Conservation (phyloP, 2,113 vertebrate genomes). For the Thomomys bottae region DNA sequence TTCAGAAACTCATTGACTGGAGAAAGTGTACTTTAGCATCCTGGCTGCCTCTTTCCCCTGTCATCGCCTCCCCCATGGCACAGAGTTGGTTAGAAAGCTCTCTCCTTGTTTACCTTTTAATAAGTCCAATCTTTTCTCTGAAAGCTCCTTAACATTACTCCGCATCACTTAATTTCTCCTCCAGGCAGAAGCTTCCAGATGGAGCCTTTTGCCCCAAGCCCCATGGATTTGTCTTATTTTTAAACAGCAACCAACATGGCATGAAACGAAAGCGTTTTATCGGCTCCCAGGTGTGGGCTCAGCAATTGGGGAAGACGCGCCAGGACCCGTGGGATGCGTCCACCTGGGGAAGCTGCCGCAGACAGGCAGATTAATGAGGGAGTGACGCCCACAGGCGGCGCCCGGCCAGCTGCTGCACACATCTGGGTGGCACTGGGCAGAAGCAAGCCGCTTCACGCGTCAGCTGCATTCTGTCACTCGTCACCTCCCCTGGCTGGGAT, state of each 20-base stretch:
- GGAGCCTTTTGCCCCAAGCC: constrained; percentile 55
- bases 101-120: constrained; percentile 53
- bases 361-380: not conserved
- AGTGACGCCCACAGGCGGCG: not conserved
- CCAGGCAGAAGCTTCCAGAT: constrained; percentile 72
- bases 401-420: constrained; percentile 18
- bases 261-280: constrained; percentile 49
- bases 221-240: constrained; percentile 67
- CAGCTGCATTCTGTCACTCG: not conserved
- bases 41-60: not conserved
- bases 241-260: constrained; percentile 40
- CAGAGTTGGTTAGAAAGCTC: constrained; percentile 29
- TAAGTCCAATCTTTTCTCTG: constrained; percentile 23
- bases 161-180: constrained; percentile 71
- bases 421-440: not conserved
- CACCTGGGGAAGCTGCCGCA: constrained; percentile 53
- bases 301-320: constrained; percentile 10
- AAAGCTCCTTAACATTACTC: constrained; percentile 36
- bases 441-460: not conserved
- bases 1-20: not conserved
- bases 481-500: not conserved
- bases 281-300: constrained; percentile 44
- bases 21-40: not conserved
- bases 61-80: not conserved
- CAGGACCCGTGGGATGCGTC: not conserved